These are phyloP conservation scores for Trilocha varians DNA, from an alignment of 2,888 invertebrate genomes.

Conservation along the genomic window DNA sequence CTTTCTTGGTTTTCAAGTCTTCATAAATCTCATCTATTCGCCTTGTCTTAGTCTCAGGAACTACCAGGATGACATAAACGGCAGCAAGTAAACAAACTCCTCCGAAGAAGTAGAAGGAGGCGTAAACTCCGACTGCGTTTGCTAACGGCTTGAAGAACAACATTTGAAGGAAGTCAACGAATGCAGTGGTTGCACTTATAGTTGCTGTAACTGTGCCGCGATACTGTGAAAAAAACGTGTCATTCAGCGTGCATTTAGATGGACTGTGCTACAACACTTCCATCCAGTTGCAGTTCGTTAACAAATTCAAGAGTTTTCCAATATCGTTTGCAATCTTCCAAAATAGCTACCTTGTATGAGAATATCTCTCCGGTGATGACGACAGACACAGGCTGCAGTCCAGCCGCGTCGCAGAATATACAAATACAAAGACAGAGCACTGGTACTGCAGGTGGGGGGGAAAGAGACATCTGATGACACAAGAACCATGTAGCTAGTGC, in stretches of 20 bases:
- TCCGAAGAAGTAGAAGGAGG: slow-evolving; percentile 46
- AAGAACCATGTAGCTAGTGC: slow-evolving; percentile 54
- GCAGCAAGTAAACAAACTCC: slow-evolving; percentile 33
- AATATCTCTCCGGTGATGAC: slow-evolving; percentile 68
- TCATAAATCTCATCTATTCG: slow-evolving; percentile 43
- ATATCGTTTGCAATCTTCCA: not conserved
- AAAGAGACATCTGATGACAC: slow-evolving; percentile 28
- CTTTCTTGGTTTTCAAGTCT: slow-evolving; percentile 41
- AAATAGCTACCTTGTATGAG: slow-evolving; percentile 42
- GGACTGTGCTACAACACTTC: not conserved
- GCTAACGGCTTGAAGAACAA: slow-evolving; percentile 50
- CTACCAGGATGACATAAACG: slow-evolving; percentile 30
- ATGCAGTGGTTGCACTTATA: slow-evolving; percentile 40
- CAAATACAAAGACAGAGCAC: slow-evolving; percentile 59
- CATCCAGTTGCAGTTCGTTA: not conserved
- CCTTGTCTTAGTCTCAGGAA: slow-evolving; percentile 47
- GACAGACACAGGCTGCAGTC: slow-evolving; percentile 66
- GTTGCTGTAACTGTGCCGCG: slow-evolving; percentile 49
- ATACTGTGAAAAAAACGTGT: slow-evolving; percentile 32
- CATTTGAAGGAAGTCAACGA: slow-evolving; percentile 39
- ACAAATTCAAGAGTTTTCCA: not conserved
- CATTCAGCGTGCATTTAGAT: not conserved
- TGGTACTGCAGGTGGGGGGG: slow-evolving; percentile 61
- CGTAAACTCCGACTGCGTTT: slow-evolving; percentile 35
- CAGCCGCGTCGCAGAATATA: slow-evolving; percentile 64